These are phyloP conservation scores for Chrysina gloriosa DNA, from an alignment of 2,888 invertebrate species.

Conservation along the genomic window DNA sequence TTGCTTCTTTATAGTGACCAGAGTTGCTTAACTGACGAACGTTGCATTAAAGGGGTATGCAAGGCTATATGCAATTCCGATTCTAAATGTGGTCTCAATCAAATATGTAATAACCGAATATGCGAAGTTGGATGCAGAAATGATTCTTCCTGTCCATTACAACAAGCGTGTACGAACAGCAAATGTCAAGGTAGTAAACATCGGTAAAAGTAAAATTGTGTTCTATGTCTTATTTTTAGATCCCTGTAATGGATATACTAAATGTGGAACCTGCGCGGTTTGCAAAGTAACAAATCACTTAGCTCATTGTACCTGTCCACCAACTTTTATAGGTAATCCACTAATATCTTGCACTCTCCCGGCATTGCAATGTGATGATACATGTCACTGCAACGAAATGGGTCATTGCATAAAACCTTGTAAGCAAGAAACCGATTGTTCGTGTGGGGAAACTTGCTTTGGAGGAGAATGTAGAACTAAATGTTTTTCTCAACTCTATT, in stretches of 20 bases:
- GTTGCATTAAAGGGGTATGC: conserved; percentile 86
- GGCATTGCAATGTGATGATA: conserved; percentile 77
- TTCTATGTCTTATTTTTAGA: conserved; percentile 66
- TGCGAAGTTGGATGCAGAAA: conserved; percentile 89
- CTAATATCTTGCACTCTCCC: conserved; percentile 81
- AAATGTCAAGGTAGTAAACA: conserved; percentile 77
- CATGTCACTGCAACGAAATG: conserved; percentile 83
- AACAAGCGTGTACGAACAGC: conserved; percentile 84
- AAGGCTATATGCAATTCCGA: conserved; percentile 89
- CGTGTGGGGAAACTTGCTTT: conserved; percentile 84
- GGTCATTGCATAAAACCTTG: conserved; percentile 84
- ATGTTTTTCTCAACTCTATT: conserved; percentile 77
- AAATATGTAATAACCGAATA: conserved; percentile 88
- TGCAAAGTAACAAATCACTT: conserved; percentile 87
- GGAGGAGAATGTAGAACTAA: conserved; percentile 78
- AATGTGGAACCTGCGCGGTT: conserved; percentile 85
- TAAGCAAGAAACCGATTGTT: conserved; percentile 74
- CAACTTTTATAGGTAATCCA: conserved; percentile 85
- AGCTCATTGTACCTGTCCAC: conserved; percentile 87
- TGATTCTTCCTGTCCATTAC: conserved; percentile 80
- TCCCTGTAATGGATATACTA: conserved; percentile 78
- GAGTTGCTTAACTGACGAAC: conserved; percentile 86
- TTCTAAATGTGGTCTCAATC: conserved; percentile 80
- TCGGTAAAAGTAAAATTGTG: conserved; percentile 14
- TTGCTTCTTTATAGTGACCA: conserved; percentile 77